These are phyloP conservation scores for Aplocera efformata DNA, from an alignment of 2,888 invertebrate species.

Conservation along the genomic window DNA sequence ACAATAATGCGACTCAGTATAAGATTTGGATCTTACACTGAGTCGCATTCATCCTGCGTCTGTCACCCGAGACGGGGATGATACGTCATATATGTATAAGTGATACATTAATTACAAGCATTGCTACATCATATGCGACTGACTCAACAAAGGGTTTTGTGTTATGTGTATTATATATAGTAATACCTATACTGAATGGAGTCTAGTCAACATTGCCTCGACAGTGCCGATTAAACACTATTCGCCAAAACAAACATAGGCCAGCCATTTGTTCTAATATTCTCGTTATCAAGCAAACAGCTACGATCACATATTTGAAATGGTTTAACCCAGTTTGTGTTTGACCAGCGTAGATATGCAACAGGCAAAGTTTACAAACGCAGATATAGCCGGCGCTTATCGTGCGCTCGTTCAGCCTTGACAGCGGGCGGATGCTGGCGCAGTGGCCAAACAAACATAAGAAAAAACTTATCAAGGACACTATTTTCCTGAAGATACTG, in stretches of 20 bases:
- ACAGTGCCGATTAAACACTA: conserved; percentile 14
- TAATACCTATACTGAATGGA: too few relatives aligned
- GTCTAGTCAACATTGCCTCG: conserved; percentile 16
- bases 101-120: too few relatives aligned
- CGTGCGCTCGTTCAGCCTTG: conserved; percentile 56
- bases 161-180: conserved; percentile 17
- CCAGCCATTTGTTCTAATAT: conserved; percentile 7
- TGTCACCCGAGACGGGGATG: too few relatives aligned
- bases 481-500: not conserved
- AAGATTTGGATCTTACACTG: too few relatives aligned
- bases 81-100: too few relatives aligned
- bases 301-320: conserved; percentile 42
- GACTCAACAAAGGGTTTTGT: conserved; percentile 8
- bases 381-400: conserved; percentile 49
- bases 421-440: conserved; percentile 54
- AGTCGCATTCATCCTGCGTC: too few relatives aligned
- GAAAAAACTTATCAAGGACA: conserved; percentile 25
- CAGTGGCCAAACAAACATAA: conserved; percentile 45
- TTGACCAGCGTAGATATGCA: conserved; percentile 52
- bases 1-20: too few relatives aligned
- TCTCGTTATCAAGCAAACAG: conserved; percentile 20
- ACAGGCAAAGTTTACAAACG: conserved; percentile 35
- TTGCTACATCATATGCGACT: too few relatives aligned
- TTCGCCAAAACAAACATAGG: conserved; percentile 5
- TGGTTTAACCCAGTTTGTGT: conserved; percentile 59